Evolutionary conservation across 2,888 invertebrate species (phyloP).

Genomic region (Drosophila nigricruria): DNA sequence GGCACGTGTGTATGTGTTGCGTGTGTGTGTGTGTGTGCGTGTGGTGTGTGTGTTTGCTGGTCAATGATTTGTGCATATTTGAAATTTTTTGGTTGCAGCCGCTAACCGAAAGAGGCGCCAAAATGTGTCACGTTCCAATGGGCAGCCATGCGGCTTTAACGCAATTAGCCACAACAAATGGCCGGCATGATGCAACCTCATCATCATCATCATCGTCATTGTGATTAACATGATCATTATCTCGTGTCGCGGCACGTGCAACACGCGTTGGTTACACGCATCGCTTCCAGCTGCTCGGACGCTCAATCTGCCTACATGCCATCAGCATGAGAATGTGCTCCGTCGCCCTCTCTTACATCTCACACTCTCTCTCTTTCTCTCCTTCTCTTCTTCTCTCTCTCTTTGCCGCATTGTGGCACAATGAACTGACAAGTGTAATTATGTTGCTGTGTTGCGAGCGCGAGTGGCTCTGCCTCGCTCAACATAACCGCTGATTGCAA

Average conservation of each 20-base stretch:
- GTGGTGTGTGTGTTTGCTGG: constrained; percentile 22
- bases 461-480: constrained; percentile 42
- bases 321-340: not conserved
- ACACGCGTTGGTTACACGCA: constrained; percentile 49
- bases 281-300: constrained; percentile 36
- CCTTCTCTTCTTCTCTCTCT: constrained; percentile 17
- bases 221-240: constrained; percentile 27
- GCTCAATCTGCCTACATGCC: constrained; percentile 41
- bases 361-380: not conserved
- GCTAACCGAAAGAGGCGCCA: constrained; percentile 49
- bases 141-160: constrained; percentile 71
- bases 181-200: constrained; percentile 43
- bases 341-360: not conserved
- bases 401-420: constrained; percentile 69
- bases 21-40: constrained; percentile 16
- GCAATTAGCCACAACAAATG: constrained; percentile 74
- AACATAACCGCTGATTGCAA: constrained; percentile 76
- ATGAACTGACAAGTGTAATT: constrained; percentile 81
- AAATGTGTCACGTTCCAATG: constrained; percentile 75
- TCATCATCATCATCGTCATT: constrained; percentile 23
- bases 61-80: constrained; percentile 58
- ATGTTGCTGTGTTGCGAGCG: constrained; percentile 62
- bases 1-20: constrained; percentile 33
- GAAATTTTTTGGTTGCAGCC: constrained; percentile 24
- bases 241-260: constrained; percentile 58